A percentile compares a stretch with the other conserved stretches of the same genome.
Conservation (phyloP, 2,888 invertebrate species). For the Oscheius onirici region DNA sequence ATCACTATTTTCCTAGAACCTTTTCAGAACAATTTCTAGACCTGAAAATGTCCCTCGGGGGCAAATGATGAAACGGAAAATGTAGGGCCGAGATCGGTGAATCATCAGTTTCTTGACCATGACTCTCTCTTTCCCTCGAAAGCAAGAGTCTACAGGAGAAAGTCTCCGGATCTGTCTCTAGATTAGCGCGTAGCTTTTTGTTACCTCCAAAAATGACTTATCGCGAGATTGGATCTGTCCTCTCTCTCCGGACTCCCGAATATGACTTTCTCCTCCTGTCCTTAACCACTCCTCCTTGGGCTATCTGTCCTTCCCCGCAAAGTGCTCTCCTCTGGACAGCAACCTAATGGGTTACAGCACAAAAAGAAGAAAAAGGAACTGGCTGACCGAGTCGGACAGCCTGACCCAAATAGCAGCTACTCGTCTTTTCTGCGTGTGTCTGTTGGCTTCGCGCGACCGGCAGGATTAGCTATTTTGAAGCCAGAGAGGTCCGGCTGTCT, state of each 20-base stretch:
- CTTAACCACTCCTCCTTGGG: background rate
- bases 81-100: too few species aligned
- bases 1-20: too few species aligned
- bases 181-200: background rate
- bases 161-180: background rate
- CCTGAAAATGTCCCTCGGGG: too few species aligned
- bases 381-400: background rate
- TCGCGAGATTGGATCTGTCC: background rate
- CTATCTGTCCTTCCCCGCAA: slow-evolving; percentile 16
- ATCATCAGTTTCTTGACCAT: background rate
- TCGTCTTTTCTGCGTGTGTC: slow-evolving; percentile 1
- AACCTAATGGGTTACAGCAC: slow-evolving; percentile 27
- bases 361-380: slow-evolving; percentile 22
- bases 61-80: too few species aligned
- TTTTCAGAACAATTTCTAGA: too few species aligned
- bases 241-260: background rate
- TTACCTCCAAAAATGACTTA: slow-evolving; percentile 16
- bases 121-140: background rate
- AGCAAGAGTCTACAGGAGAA: background rate
- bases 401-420: slow-evolving; percentile 32
- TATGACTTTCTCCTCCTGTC: background rate
- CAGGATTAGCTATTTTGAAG: slow-evolving; percentile 20
- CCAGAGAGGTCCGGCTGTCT: background rate
- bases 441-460: too few species aligned
- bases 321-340: slow-evolving; percentile 18